phyloP scores from a whole-genome alignment of 1,140 invertebrate species.

The Hermetia illucens region DNA sequence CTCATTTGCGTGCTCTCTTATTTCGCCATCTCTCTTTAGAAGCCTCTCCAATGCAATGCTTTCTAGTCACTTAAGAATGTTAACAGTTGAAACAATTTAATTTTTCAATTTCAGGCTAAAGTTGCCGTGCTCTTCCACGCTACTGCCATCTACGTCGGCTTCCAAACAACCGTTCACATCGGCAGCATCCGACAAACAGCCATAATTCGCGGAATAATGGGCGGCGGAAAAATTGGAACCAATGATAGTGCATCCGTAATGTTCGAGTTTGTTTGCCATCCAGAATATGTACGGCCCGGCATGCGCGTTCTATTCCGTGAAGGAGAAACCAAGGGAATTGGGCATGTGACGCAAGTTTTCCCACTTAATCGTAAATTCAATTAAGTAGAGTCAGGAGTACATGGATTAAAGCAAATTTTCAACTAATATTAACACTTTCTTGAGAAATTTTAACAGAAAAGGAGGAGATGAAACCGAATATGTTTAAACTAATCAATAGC shows the following conservation, averaged over 20 bases:
- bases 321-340: slow-evolving; percentile 78
- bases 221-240: slow-evolving; percentile 37
- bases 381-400: slow-evolving; percentile 11
- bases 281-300: slow-evolving; percentile 84
- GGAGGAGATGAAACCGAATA: no score
- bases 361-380: slow-evolving; percentile 17
- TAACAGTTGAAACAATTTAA: background rate
- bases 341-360: slow-evolving; percentile 77
- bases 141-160: slow-evolving; percentile 64
- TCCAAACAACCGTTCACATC: slow-evolving; percentile 88
- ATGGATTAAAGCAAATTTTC: slow-evolving; percentile 13
- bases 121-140: slow-evolving; percentile 72
- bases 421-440: no score
- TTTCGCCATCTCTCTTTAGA: no score
- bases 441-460: no score
- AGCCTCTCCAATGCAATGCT: no score
- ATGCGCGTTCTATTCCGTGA: slow-evolving; percentile 77
- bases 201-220: slow-evolving; percentile 48
- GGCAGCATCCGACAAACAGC: slow-evolving; percentile 91
- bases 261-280: slow-evolving; percentile 78
- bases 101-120: slow-evolving; percentile 46
- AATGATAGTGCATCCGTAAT: slow-evolving; percentile 76
- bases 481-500: no score
- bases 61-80: no score
- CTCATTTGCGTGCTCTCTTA: no score